Evolutionary conservation across 2,888 invertebrate genomes (phyloP), one percentile per base, ranked within the genome.

Genomic region (Arctia plantaginis): DNA sequence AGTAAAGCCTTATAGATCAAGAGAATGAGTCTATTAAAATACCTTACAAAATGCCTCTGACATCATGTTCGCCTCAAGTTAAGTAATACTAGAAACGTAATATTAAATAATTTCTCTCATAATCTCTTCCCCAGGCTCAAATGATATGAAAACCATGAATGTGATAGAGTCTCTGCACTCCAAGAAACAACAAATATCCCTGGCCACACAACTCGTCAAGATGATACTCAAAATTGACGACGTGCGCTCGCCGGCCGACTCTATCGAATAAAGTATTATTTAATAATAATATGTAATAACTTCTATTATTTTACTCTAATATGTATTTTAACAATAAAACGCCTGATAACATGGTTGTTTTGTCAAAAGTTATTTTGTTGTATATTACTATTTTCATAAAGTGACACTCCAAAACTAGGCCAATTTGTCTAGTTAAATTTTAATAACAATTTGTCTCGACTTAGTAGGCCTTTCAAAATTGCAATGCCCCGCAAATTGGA

Each of bases 191-290:
- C 99, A 99, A 95, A 98, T 99, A 77, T 96, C 99, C 51, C 96
- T 99, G 83, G 99, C 99, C 33, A 99, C 99, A 0, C 99, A 99
- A 90, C 96, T 99, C 80, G 99, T 99, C 72, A 99, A 99, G 93
- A 99, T 99, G 99, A 99, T 99, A 83, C 97, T 99, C 83, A 99
- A 99, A 95, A 99, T 99, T 78, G 99, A 99, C 91, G 99, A 99
- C 91, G 98, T 99, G 64, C 97, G 97, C 77, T 96, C 97, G 8
- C 96, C 97, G 8, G 96, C 96, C 0, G 96, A 96, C 80, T 84
- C 90, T 20, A 92, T 94, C 71, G 90, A 94, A 59, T 94, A 92
- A 77, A 75, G 75, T 80, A 76, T 79, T 79, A 77, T 44, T 39
- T 67, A 66, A 66, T 71, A 66, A 23, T 39, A 27, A 39, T 65